Base-by-base conservation (phyloP, 92 coral and sea anemone genomes). In the Metridium senile region DNA sequence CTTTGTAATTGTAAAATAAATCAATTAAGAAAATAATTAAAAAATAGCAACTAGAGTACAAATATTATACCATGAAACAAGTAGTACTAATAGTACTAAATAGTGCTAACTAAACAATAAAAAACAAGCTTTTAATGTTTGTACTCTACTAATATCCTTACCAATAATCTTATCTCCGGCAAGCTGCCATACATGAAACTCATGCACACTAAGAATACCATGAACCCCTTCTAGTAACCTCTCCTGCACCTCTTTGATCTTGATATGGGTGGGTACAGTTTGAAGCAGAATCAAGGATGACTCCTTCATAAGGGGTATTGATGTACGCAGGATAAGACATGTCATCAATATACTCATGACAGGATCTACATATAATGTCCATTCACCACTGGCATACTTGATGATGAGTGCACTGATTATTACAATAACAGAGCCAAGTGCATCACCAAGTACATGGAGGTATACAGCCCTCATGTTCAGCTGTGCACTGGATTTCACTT, bases 121-220 rank as follows among this genome's bases (percentile, higher is more conserved):
- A n/a, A n/a, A n/a, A n/a, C n/a, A n/a, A n/a, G n/a, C n/a, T n/a
- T n/a, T n/a, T n/a, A n/a, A n/a, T n/a, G n/a, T n/a, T n/a, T n/a
- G n/a, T n/a, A n/a, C n/a, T n/a, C n/a, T n/a, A n/a, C n/a, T n/a
- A n/a, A n/a, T n/a, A n/a, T n/a, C n/a, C 98, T 86, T 39, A 93
- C 97, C 99, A 71, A 95, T 95, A 19, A 95, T 95, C 66, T 95
- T 95, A 66, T 92, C 97, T 10, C 99, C 99, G 0, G 99, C 99
- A 68, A 95, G 80, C 81, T 95, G 99, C 99, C 99, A 95, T 26
- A 95, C 99, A 82, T 95, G 99, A 54, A 95, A 95, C 81, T 95
- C 99, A 33, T 95, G 99, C 2, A 95, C 91, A 65, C 97, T 92
- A 35, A 95, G 81, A 27, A 95, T 94, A 11, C 97, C 99, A 26